phyloP scores from a whole-genome alignment of 2,888 invertebrate species.

The Phragmatobia fuliginosa region DNA sequence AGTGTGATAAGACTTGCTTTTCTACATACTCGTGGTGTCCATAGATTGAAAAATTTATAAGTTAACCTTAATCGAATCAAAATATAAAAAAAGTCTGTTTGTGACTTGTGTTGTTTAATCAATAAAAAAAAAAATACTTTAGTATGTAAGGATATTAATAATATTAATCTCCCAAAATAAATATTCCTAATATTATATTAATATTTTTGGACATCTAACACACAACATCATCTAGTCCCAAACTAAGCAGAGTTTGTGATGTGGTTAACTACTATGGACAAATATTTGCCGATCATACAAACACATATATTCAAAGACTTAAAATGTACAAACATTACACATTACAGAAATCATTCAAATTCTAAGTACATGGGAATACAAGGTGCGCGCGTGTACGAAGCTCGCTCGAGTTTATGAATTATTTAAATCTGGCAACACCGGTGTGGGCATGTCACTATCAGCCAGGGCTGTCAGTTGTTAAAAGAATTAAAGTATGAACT shows the following conservation, averaged over 20 bases:
- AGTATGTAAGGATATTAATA: not conserved
- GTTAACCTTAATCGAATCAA: too few species aligned
- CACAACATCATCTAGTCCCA: too few species aligned
- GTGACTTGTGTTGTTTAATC: too few species aligned
- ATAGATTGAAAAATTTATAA: not conserved
- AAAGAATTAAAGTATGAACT: not conserved
- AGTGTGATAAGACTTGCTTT: not conserved
- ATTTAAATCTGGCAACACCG: constrained; percentile 61
- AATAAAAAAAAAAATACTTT: too few species aligned
- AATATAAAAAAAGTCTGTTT: too few species aligned
- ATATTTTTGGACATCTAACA: too few species aligned
- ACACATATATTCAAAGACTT: not conserved
- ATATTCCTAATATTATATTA: too few species aligned
- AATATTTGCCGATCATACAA: too few species aligned
- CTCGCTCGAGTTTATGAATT: constrained; percentile 56
- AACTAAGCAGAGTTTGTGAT: too few species aligned
- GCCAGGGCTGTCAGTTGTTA: constrained; percentile 43
- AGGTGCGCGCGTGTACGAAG: constrained; percentile 32
- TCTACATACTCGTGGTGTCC: not conserved
- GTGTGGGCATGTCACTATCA: constrained; percentile 39
- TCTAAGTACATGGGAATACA: constrained; percentile 6
- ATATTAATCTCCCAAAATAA: not conserved
- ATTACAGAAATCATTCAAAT: constrained; percentile 19
- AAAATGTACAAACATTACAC: not conserved
- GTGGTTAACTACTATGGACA: too few species aligned